Evolutionary conservation across 2,888 invertebrate genomes (phyloP), one percentile per base, ranked within the genome.

Genomic region (Uloborus plumipes): DNA sequence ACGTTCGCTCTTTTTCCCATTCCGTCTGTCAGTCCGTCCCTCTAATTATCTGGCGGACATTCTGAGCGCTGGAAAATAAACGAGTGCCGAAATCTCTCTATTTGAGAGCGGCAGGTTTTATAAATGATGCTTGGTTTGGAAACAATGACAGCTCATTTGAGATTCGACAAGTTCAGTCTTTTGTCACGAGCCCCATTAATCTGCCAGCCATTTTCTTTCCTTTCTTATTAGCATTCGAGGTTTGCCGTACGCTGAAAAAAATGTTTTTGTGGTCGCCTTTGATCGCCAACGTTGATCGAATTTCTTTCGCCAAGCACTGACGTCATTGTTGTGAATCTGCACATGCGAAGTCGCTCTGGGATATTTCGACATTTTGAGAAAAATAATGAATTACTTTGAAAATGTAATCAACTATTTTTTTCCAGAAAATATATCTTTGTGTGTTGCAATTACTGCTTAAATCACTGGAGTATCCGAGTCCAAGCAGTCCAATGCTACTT

Each of bases 131-230:
- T 64, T 69, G 74, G 74, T 73, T 74, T 74, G 80, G 73, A 80
- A 80, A 80, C 80, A 80, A 80, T 80, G 80, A 80, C 80, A 80
- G 80, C 80, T 80, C 80, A 80, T 80, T 80, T 80, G 74, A 80
- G 80, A 80, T 80, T 80, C 80, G 80, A 80, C 80, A 74, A 74
- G 80, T 74, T 80, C 74, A 74, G 80, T 80, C 80, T 80, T 80
- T 80, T 80, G 80, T 80, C 80, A 80, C 73, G 80, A 80, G 80
- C 69, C 74, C 80, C 80, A 80, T 80, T 80, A 80, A 80, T 80
- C 80, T 80, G 74, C 80, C 80, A 80, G 74, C 62, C 61, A 69
- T 80, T 80, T 73, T 80, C 74, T 70, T 74, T 80, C 64, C 70
- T 74, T 80, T 80, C 74, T 74, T 74, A 69, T 80, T 80, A 74